Evolutionary conservation across 2,888 invertebrate species (phyloP), one percentile per base, ranked within the genome.

Genomic region (Melitaea athalia): DNA sequence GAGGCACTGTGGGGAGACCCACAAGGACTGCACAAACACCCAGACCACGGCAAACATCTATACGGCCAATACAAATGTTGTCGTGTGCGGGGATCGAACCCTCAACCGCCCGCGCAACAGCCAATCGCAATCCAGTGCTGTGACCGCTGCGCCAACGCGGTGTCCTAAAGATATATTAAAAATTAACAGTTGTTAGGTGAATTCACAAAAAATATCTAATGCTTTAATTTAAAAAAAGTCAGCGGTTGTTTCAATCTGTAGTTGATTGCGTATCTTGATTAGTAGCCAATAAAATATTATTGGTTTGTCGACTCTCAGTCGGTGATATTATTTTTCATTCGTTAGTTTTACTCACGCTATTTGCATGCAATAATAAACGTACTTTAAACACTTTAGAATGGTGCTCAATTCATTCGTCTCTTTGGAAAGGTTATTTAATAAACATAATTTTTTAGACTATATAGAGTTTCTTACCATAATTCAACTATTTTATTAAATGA

Each of bases 281-380:
- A 67, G 66, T 55, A 55, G 66, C 66, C 66, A 67, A 67, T 67
- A 67, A 67, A 67, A 67, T 33, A 67, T 67, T 61, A 67, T 67
- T 67, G 66, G 61, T 67, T 53, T 61, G 61, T 62, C 66, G 66
- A 66, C 55, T 61, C 66, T 61, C 66, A 31, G 66, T 55, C 66
- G 66, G 38, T 66, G 17, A 33, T 62, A 55, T 66, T 61, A 61
- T 60, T 66, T 66, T 65, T 66, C 66, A 61, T 59, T 66, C 61
- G 61, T 66, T 66, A 55, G 53, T 67, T 67, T 67, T 60, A 65
- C 52, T 45, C 60, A 60, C 64, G 59, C 59, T 65, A 59, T 65
- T 65, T 52, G 59, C 60, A 60, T 65, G 65, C 43, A 65, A 17
- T 65, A 65, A 52, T 33, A 11, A 45, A 65, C n/a, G 45, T 7